Percentiles rank a stretch among this genome's conserved stretches.
Conservation (phyloP, 1,140 invertebrate genomes). For the Brachionus calyciflorus region DNA sequence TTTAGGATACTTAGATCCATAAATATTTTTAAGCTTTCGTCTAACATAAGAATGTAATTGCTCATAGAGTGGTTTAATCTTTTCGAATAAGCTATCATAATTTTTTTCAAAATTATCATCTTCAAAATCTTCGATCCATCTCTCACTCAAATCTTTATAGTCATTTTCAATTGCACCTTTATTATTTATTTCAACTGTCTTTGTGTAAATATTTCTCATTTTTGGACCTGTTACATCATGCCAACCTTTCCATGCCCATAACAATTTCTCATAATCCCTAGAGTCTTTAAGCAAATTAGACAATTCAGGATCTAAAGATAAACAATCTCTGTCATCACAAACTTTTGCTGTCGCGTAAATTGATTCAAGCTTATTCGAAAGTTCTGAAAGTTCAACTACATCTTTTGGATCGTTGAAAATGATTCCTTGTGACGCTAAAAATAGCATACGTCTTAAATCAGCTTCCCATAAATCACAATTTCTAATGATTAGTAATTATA, state of each 20-base stretch:
- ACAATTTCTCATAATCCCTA: conserved; percentile 50
- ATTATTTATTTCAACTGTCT: conserved; percentile 52
- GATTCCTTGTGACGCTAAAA: conserved; percentile 28
- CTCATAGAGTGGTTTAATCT: conserved; percentile 54
- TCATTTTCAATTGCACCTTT: conserved; percentile 53
- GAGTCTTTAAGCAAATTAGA: conserved; percentile 50
- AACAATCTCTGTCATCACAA: conserved; percentile 45
- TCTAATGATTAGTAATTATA: not conserved
- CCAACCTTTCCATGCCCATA: conserved; percentile 55
- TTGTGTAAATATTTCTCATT: conserved; percentile 50
- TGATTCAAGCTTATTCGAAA: conserved; percentile 48
- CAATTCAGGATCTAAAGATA: conserved; percentile 51
- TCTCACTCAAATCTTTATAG: conserved; percentile 52
- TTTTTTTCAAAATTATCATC: conserved; percentile 51
- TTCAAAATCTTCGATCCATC: conserved; percentile 53
- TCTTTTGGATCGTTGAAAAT: conserved; percentile 24
- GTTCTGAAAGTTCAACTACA: conserved; percentile 6
- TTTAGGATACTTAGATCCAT: conserved; percentile 49
- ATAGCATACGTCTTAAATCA: conserved; percentile 34
- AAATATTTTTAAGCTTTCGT: conserved; percentile 51
- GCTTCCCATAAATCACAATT: conserved; percentile 25
- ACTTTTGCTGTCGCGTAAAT: conserved; percentile 52
- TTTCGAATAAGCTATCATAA: conserved; percentile 50
- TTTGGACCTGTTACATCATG: conserved; percentile 51
- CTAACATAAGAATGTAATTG: conserved; percentile 58